A percentile compares a stretch with the other conserved stretches of the same genome.
Evolutionary conservation across 1,140 invertebrate genomes (phyloP).

Genomic region (Ceratitis capitata): DNA sequence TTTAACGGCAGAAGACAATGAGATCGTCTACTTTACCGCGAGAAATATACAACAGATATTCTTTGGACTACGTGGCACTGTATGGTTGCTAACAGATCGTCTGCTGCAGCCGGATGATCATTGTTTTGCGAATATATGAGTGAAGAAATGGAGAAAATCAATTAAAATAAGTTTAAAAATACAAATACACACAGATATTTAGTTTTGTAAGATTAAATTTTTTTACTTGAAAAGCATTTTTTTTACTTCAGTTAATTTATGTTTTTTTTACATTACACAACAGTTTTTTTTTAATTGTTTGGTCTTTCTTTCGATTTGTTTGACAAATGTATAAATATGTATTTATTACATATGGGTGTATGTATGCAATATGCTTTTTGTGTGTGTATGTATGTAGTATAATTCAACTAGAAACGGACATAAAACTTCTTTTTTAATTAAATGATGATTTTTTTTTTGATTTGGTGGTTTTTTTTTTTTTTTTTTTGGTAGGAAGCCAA

Average conservation of each 20-base stretch:
- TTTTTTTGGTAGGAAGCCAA: not conserved
- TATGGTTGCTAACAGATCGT: conserved; percentile 61
- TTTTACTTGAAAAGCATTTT: conserved; percentile 31
- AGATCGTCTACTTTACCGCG: conserved; percentile 59
- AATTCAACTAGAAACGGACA: conserved; percentile 8
- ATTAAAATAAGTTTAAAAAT: no score
- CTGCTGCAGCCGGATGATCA: conserved; percentile 54
- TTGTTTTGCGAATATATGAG: conserved; percentile 52
- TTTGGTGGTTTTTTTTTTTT: not conserved
- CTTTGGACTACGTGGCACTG: conserved; percentile 50
- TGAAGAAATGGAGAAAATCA: no score
- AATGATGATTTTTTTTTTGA: not conserved
- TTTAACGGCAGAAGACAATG: conserved; percentile 58
- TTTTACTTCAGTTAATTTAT: conserved; percentile 32
- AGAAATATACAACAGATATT: conserved; percentile 62
- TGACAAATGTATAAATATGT: conserved; percentile 4
- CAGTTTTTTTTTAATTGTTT: not conserved
- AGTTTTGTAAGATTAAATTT: not conserved
- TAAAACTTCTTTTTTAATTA: not conserved
- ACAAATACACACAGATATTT: not conserved
- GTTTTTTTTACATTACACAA: conserved; percentile 36
- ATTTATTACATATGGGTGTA: not conserved
- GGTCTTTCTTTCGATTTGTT: not conserved
- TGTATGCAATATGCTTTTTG: not conserved
- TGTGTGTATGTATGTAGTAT: not conserved